Percentiles rank a stretch among this genome's conserved stretches.
Evolutionary conservation across 2,888 invertebrate genomes (phyloP).

Genomic region (Biston stratarius): DNA sequence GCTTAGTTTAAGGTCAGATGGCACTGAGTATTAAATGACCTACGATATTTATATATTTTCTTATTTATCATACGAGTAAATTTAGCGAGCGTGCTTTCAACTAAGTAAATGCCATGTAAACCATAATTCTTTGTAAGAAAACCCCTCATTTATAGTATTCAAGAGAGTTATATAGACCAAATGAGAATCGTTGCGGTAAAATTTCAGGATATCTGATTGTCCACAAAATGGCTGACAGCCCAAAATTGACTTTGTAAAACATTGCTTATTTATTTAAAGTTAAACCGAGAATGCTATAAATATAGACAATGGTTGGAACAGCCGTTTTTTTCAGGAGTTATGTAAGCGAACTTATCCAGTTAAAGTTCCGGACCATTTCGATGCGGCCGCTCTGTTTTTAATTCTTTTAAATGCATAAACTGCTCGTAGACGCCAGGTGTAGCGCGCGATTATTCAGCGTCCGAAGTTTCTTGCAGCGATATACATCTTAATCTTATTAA

Average conservation of each 20-base stretch:
- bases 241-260: constrained; percentile 52
- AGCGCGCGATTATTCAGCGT: constrained; percentile 11
- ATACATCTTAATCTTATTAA: constrained; percentile 33
- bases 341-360: constrained; percentile 69
- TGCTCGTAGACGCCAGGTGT: constrained; percentile 31
- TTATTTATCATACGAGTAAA: background rate
- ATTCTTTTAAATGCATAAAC: constrained; percentile 45
- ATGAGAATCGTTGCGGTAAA: constrained; percentile 26
- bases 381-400: constrained; percentile 49
- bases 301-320: constrained; percentile 48
- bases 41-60: too few species aligned
- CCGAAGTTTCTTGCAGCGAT: constrained; percentile 15
- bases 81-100: too few species aligned
- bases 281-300: constrained; percentile 53
- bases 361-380: constrained; percentile 64
- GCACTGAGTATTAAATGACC: too few species aligned
- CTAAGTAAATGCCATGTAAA: too few species aligned
- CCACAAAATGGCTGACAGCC: constrained; percentile 50
- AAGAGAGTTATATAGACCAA: constrained; percentile 2
- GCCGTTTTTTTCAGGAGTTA: constrained; percentile 58
- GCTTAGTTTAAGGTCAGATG: too few species aligned
- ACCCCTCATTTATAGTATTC: too few species aligned
- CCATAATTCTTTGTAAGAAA: too few species aligned
- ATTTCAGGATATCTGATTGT: constrained; percentile 44
- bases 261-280: constrained; percentile 52